Conservation (phyloP, 2,888 invertebrate species). For the Parascotia fuliginaria region DNA sequence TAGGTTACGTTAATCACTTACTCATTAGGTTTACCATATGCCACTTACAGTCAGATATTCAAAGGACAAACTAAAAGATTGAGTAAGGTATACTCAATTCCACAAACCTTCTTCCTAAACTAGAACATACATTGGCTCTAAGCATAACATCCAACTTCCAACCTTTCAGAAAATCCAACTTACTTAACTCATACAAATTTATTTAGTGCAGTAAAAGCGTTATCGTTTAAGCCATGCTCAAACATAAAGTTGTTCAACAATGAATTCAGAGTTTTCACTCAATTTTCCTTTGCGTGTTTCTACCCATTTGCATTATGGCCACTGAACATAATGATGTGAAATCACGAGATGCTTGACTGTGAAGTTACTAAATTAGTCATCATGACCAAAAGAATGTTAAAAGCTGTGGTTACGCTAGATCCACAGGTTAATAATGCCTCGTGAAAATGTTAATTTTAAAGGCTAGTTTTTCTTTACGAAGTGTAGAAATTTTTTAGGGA, state of each 20-base stretch:
- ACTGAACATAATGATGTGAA: slow-evolving; percentile 31
- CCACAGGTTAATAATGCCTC: no score
- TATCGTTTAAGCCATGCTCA: background rate
- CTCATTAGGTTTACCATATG: no score
- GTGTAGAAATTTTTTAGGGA: no score
- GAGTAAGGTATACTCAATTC: no score
- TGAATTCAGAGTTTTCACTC: slow-evolving; percentile 40
- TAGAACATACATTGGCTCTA: no score
- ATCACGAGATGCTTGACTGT: slow-evolving; percentile 33
- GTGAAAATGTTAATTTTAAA: no score
- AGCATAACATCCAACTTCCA: no score
- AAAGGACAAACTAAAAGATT: no score
- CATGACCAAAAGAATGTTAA: background rate
- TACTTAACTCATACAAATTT: background rate
- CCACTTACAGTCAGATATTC: no score
- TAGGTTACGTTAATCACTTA: no score
- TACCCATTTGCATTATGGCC: slow-evolving; percentile 15
- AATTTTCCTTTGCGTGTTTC: slow-evolving; percentile 38
- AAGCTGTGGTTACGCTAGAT: background rate
- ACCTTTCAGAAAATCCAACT: slow-evolving; percentile 1
- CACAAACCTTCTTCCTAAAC: no score
- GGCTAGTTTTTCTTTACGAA: no score
- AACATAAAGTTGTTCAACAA: slow-evolving; percentile 23
- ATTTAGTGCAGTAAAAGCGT: slow-evolving; percentile 2
- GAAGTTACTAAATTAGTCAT: slow-evolving; percentile 9